Conservation (phyloP, 2,113 vertebrate genomes). For the Elachura formosa region DNA sequence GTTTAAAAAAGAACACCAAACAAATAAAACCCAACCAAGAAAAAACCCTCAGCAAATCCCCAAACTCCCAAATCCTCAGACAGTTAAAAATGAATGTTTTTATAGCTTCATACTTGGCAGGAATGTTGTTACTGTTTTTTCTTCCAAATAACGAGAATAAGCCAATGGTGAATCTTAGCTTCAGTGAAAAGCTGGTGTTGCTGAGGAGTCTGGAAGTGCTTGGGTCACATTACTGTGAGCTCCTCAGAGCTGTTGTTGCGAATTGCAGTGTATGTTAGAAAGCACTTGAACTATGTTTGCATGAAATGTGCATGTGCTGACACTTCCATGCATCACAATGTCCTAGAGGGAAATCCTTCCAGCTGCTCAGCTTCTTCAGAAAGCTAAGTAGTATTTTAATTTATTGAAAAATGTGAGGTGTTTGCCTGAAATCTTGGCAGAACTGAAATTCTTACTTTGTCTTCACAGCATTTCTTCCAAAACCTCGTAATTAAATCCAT, state of each 20-base stretch:
- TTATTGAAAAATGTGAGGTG: not conserved
- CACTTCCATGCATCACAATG: accelerated
- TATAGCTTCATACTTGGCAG: not conserved
- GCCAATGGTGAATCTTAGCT: not conserved
- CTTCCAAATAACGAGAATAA: not conserved
- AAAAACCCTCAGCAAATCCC: not conserved
- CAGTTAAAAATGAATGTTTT: not conserved
- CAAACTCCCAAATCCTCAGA: not conserved
- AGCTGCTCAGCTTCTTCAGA: not conserved
- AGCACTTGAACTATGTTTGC: not conserved
- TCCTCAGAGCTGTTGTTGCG: not conserved
- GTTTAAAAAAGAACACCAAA: accelerated
- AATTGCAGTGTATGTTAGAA: not conserved
- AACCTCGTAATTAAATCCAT: not conserved
- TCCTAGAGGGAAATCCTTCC: not conserved
- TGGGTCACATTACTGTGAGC: not conserved
- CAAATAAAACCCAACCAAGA: not conserved
- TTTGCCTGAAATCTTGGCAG: not conserved
- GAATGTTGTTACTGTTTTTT: not conserved
- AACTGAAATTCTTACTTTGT: not conserved
- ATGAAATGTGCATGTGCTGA: not conserved
- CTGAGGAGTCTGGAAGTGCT: not conserved
- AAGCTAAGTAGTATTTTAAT: not conserved
- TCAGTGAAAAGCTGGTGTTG: not conserved
- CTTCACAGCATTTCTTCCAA: not conserved